Conservation (phyloP, 2,113 vertebrate species). For the Thalassoma bifasciatum region DNA sequence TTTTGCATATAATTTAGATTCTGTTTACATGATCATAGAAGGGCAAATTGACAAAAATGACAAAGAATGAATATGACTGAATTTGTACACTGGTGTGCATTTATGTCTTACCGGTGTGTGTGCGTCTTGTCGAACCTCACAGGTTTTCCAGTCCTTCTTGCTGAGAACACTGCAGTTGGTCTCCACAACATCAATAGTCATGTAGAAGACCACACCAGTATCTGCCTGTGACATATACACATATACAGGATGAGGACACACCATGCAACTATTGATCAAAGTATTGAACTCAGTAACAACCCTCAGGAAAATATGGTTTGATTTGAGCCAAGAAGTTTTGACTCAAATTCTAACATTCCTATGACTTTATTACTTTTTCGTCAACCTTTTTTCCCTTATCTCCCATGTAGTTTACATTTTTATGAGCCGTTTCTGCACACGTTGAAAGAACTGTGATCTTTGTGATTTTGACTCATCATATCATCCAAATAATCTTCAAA, state of each 20-base stretch:
- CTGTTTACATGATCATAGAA: too few relatives aligned
- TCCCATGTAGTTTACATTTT: too few relatives aligned
- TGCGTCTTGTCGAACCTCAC: conserved; percentile 54
- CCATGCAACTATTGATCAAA: not conserved
- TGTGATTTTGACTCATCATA: too few relatives aligned
- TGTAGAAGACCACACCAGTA: conserved; percentile 70
- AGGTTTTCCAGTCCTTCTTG: conserved; percentile 72
- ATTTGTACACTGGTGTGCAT: not conserved
- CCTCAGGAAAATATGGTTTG: not conserved
- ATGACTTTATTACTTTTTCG: not conserved
- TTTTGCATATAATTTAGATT: too few relatives aligned
- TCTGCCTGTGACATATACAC: conserved; percentile 62
- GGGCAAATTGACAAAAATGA: too few relatives aligned
- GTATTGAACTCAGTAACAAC: not conserved
- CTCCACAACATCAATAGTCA: conserved; percentile 82
- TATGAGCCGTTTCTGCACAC: not conserved
- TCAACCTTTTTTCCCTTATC: too few relatives aligned
- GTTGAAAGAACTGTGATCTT: too few relatives aligned
- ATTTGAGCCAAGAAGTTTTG: too few relatives aligned
- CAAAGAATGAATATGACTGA: not conserved
- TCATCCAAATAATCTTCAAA: not conserved
- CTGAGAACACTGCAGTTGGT: conserved; percentile 83
- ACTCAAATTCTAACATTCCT: not conserved
- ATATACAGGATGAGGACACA: not conserved
- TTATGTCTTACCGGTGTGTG: conserved; percentile 60